phyloP scores from a whole-genome alignment of 2,797 vertebrate species.

The Lutjanus campechanus region DNA sequence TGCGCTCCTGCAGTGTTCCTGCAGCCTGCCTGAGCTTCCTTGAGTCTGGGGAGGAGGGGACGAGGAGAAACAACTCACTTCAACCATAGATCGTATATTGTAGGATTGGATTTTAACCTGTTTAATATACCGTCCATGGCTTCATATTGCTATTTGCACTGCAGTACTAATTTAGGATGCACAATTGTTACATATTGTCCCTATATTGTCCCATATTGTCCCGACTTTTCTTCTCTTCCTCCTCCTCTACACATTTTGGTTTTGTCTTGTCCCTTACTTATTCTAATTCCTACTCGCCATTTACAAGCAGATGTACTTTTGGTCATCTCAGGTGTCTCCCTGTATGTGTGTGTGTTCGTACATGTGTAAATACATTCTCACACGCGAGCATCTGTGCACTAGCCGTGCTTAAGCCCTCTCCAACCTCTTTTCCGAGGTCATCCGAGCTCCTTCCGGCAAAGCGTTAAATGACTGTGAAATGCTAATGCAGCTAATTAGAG shows the following conservation, averaged over 20 bases:
- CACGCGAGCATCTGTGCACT: slow-evolving; percentile 57
- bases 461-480: slow-evolving; percentile 80
- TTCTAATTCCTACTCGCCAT: slow-evolving; percentile 17
- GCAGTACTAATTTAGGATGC: no score
- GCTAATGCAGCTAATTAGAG: slow-evolving; percentile 83
- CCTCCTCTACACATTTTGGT: neutral
- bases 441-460: slow-evolving; percentile 70
- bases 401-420: slow-evolving; percentile 62
- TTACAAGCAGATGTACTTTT: slow-evolving; percentile 35
- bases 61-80: no score
- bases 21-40: no score
- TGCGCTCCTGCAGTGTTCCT: no score
- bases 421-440: slow-evolving; percentile 76
- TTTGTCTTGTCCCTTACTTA: slow-evolving; percentile 2
- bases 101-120: no score
- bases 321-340: slow-evolving; percentile 32
- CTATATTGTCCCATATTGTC: no score
- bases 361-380: slow-evolving; percentile 38
- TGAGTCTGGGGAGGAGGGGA: no score
- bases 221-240: neutral
- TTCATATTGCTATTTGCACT: no score
- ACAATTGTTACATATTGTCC: no score
- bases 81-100: no score
- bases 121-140: no score
- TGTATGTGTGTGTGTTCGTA: slow-evolving; percentile 15